Conservation (phyloP, 2,888 invertebrate species). For the Alloscopus bannaensis region DNA sequence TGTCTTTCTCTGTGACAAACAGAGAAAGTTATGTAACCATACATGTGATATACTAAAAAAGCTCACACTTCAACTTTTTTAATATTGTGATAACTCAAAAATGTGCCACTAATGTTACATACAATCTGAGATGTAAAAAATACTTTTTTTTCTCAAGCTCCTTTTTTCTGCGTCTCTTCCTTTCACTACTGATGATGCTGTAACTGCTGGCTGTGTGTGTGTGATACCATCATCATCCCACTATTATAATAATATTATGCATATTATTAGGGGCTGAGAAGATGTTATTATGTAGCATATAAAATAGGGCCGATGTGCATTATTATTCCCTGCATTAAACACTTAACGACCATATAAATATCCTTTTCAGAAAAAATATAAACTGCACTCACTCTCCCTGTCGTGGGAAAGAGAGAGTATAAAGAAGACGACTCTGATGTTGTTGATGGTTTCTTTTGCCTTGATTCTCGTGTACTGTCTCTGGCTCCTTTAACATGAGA, state of each 20-base stretch:
- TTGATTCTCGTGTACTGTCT: conserved; percentile 16
- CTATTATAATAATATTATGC: conserved; percentile 4
- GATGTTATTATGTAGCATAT: background rate
- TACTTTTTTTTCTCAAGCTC: too few relatives aligned
- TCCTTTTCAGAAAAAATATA: conserved; percentile 13
- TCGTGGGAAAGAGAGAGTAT: background rate
- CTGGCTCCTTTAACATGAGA: too few relatives aligned
- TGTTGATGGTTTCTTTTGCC: conserved; percentile 27
- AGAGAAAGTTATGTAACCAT: too few relatives aligned
- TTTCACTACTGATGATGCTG: too few relatives aligned
- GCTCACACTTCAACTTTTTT: background rate
- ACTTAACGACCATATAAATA: conserved; percentile 51
- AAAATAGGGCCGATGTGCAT: conserved; percentile 14
- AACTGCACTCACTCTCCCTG: conserved; percentile 1
- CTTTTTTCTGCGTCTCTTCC: too few relatives aligned
- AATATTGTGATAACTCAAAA: too few relatives aligned
- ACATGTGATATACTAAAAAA: background rate
- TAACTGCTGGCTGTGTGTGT: too few relatives aligned
- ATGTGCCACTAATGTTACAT: too few relatives aligned
- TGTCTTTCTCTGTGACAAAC: background rate
- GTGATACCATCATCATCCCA: too few relatives aligned
- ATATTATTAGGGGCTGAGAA: conserved; percentile 29
- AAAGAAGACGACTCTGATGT: background rate
- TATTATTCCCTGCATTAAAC: conserved; percentile 57
- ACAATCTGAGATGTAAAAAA: too few relatives aligned